These are phyloP conservation scores for Meloidogyne floridensis DNA, from an alignment of 1,140 invertebrate genomes.

Conservation along the genomic window DNA sequence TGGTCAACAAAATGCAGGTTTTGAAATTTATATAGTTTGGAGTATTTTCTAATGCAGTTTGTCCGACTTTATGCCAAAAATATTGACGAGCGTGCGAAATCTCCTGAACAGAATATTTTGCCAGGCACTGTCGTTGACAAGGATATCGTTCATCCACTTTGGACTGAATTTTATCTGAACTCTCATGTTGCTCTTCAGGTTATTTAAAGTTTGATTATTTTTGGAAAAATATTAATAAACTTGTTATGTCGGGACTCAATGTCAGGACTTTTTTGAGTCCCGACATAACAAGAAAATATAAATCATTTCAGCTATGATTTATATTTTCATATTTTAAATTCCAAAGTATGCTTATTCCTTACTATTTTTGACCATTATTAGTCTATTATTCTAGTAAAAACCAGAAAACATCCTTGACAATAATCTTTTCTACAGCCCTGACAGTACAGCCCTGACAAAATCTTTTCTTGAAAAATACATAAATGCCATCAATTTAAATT, in stretches of 20 bases:
- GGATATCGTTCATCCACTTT: slow-evolving; percentile 26
- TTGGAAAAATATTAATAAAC: neutral
- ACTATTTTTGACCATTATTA: too few relatives aligned
- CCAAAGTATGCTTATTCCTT: too few relatives aligned
- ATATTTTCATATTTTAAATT: too few relatives aligned
- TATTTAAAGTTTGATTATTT: neutral
- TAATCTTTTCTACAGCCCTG: too few relatives aligned
- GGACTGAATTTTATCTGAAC: slow-evolving; percentile 27
- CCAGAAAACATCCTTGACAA: too few relatives aligned
- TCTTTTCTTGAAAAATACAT: too few relatives aligned
- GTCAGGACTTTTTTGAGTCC: too few relatives aligned
- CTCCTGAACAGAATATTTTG: slow-evolving; percentile 24
- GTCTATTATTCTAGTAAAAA: too few relatives aligned
- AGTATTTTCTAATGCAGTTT: neutral
- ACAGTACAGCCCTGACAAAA: too few relatives aligned
- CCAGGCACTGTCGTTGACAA: slow-evolving; percentile 32
- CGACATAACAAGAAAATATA: too few relatives aligned
- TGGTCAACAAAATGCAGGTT: slow-evolving; percentile 31
- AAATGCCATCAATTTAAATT: neutral
- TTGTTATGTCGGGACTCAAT: too few relatives aligned
- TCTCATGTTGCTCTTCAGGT: slow-evolving; percentile 22
- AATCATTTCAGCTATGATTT: too few relatives aligned
- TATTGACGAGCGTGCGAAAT: slow-evolving; percentile 3
- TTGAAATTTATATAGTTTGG: neutral
- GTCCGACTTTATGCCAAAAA: neutral